Evolutionary conservation across 35 echinoderm and acorn worm genomes (phyloP).

Genomic region (Ophioderma brevispina): DNA sequence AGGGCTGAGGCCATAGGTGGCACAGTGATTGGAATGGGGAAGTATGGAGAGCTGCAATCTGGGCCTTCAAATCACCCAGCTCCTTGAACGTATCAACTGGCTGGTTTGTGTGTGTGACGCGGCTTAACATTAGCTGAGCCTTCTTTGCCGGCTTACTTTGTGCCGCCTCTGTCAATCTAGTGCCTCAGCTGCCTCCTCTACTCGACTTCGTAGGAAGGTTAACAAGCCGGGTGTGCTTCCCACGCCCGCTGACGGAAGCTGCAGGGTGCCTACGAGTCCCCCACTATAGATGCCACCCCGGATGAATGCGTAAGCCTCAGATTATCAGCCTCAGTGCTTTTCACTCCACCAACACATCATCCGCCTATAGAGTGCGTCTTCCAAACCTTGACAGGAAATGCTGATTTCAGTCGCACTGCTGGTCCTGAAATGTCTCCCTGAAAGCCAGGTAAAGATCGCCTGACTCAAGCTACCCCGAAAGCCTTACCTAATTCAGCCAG

Average conservation of each 20-base stretch:
- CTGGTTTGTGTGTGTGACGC: too few relatives aligned
- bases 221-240: too few relatives aligned
- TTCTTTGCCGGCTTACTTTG: too few relatives aligned
- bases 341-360: background rate
- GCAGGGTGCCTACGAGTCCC: background rate
- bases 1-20: background rate
- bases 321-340: background rate
- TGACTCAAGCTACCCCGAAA: background rate
- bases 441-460: background rate
- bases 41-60: background rate
- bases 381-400: background rate
- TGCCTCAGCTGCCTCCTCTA: too few relatives aligned
- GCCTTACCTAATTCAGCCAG: background rate
- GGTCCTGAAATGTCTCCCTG: background rate
- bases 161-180: too few relatives aligned
- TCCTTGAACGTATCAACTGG: too few relatives aligned
- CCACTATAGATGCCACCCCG: background rate
- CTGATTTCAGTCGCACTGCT: background rate
- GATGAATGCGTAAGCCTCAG: background rate
- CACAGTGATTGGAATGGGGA: background rate
- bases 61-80: background rate
- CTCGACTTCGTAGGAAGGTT: too few relatives aligned
- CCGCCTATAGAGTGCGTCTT: background rate
- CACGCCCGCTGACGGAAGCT: too few relatives aligned
- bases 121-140: too few relatives aligned